Percentiles rank a stretch among this genome's conserved stretches.
Conservation (phyloP, 2,888 invertebrate species). For the Capitulum mitella region DNA sequence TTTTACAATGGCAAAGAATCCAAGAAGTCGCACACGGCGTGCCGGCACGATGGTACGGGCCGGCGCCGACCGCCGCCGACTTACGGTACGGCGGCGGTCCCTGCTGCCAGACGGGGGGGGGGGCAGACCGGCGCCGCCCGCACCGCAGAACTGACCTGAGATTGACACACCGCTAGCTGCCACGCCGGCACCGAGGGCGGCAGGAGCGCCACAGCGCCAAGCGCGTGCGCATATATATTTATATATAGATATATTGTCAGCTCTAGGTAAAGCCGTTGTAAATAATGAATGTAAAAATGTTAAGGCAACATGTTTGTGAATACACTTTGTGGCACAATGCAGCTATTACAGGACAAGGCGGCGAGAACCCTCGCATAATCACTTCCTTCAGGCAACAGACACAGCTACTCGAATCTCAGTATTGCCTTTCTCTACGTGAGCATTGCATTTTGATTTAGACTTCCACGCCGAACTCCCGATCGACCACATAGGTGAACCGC, state of each 20-base stretch:
- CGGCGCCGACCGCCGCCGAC: too few species aligned
- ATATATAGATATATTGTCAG: neutral
- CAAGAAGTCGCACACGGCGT: neutral
- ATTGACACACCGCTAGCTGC: neutral
- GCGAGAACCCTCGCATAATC: neutral
- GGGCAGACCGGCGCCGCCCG: neutral
- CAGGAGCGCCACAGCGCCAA: neutral
- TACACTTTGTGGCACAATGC: conserved; percentile 1
- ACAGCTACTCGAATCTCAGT: neutral
- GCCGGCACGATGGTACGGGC: too few species aligned
- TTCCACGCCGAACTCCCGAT: conserved; percentile 37
- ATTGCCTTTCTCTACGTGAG: conserved; percentile 10
- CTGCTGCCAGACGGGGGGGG: neutral
- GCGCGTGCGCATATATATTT: neutral
- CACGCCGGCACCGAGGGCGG: neutral
- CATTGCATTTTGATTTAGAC: conserved; percentile 32
- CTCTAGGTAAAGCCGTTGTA: neutral
- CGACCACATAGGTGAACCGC: conserved; percentile 37
- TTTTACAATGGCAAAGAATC: conserved; percentile 18
- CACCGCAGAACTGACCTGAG: neutral
- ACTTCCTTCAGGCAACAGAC: neutral
- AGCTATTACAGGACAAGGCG: neutral
- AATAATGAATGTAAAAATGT: conserved; percentile 12
- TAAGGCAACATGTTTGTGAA: conserved; percentile 13
- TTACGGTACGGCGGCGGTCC: too few species aligned